These are phyloP conservation scores for Pollicipes pollicipes DNA, from an alignment of 1,140 invertebrate species.

Conservation along the genomic window DNA sequence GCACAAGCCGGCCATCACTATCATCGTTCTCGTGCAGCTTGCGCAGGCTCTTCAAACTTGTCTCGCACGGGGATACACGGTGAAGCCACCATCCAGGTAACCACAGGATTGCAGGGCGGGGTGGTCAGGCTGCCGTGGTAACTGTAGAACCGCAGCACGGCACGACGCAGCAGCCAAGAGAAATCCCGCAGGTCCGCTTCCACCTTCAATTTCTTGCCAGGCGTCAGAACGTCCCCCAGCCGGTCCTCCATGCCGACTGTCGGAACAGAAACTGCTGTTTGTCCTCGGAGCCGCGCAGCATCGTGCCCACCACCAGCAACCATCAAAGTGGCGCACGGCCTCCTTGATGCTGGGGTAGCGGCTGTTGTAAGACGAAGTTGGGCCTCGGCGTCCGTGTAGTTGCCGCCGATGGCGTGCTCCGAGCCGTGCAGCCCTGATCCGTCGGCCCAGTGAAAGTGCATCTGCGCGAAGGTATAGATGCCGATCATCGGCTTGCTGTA, in stretches of 20 bases:
- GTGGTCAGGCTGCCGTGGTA: constrained; percentile 29
- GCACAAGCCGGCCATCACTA: constrained; percentile 18
- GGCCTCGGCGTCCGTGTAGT: constrained; percentile 37
- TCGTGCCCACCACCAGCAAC: constrained; percentile 54
- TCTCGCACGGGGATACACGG: not conserved
- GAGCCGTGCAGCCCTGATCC: constrained; percentile 36
- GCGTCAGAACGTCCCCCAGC: not conserved
- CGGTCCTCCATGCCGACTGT: not conserved
- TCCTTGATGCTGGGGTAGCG: constrained; percentile 47
- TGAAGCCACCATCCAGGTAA: constrained; percentile 26
- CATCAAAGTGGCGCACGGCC: constrained; percentile 49
- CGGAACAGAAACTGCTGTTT: not conserved
- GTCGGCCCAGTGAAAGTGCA: constrained; percentile 56
- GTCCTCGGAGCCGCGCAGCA: constrained; percentile 38
- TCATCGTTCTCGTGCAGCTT: constrained; percentile 12
- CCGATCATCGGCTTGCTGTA: constrained; percentile 23
- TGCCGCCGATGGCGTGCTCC: not conserved
- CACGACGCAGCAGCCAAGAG: not conserved
- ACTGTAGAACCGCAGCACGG: constrained; percentile 18
- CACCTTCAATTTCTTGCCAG: not conserved
- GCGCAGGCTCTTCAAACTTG: not conserved
- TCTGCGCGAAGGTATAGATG: constrained; percentile 40
- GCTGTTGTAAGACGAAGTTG: constrained; percentile 59
- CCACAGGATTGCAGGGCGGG: constrained; percentile 26
- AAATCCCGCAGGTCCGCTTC: not conserved